Base-by-base conservation (phyloP, 2,888 invertebrate genomes). In the Suillia variegata region DNA sequence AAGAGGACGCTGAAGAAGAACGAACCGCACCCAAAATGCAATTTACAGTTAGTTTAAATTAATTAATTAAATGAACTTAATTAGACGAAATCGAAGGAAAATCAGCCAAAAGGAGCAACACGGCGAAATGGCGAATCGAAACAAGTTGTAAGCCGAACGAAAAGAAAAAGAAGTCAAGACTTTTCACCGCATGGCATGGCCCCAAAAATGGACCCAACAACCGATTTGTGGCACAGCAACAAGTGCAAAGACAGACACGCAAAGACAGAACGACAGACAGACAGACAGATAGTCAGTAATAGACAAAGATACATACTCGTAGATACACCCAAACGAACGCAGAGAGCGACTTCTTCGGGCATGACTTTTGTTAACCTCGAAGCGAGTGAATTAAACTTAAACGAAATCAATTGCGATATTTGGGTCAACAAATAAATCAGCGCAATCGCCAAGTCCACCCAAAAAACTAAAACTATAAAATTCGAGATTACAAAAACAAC, bases 21-120 rank as follows among this genome's bases (percentile, higher is more conserved):
- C 45, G 66, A 67, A 71, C 64, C 76, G 71, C 73, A 70, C 70
- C 76, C 70, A 69, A 66, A n/a, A 65, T 61, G 61, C 67, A 74
- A 71, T 77, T 76, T 76, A 78, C 78, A 77, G 78, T 78, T 78
- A 77, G 69, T 74, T 79, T 74, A 78, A 77, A 79, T 78, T 79
- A 77, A 77, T 77, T 77, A 77, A 77, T 68, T 70, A 75, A 75
- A 76, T 74, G 71, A 73, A 76, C 72, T 76, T 77, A 77, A 75
- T 75, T 74, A 75, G 75, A 70, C 73, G 75, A 69, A 38, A 38
- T 38, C n/a, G 38, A 4, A 38, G 15, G n/a, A n/a, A 10, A 4
- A 8, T 8, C 13, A 38, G 12, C 13, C 10, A 38, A 38, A 38
- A 4, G 38, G 12, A 38, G 26, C 26, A 26, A 26, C 6, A 38